These are phyloP conservation scores for Nephrocerus scutellatus DNA, from an alignment of 2,888 invertebrate genomes.

Conservation along the genomic window DNA sequence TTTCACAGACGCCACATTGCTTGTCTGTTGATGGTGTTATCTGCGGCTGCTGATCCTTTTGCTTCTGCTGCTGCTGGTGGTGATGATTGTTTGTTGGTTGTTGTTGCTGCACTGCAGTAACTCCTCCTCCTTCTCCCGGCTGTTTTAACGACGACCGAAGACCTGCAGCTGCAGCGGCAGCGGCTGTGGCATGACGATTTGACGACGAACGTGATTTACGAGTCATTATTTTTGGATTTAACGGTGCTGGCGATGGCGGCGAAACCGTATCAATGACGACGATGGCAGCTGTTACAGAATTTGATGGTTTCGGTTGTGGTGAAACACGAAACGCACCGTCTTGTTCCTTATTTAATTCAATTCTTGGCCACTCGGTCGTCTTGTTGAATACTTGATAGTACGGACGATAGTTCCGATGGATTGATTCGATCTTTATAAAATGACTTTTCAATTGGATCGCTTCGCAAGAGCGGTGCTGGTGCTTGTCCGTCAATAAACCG, in stretches of 20 bases:
- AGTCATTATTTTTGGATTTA: conserved; percentile 41
- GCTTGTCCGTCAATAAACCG: conserved; percentile 19
- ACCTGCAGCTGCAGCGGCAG: conserved; percentile 30
- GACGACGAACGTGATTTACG: conserved; percentile 43
- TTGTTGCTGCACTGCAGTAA: too few species aligned
- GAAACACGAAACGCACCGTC: conserved; percentile 42
- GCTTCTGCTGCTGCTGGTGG: conserved; percentile 21
- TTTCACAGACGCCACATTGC: conserved; percentile 68
- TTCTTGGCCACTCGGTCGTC: conserved; percentile 43
- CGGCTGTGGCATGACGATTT: too few species aligned
- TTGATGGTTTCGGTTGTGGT: conserved; percentile 29
- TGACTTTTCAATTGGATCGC: conserved; percentile 59
- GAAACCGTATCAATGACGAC: too few species aligned
- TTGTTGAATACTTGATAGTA: conserved; percentile 44
- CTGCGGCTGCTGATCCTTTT: conserved; percentile 7
- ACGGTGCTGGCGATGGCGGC: too few species aligned
- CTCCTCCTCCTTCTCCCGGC: too few species aligned
- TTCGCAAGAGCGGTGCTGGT: conserved; percentile 35
- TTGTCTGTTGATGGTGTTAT: conserved; percentile 35
- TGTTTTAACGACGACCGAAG: conserved; percentile 2
- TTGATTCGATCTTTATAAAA: conserved; percentile 63
- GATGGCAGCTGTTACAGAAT: too few species aligned
- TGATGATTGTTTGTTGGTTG: conserved; percentile 13
- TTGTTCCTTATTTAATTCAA: conserved; percentile 40
- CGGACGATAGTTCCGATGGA: conserved; percentile 41